A percentile compares a stretch with the other conserved stretches of the same genome.
phyloP scores from a whole-genome alignment of 2,888 invertebrate species.

The Polydrusus pterygomalis region DNA sequence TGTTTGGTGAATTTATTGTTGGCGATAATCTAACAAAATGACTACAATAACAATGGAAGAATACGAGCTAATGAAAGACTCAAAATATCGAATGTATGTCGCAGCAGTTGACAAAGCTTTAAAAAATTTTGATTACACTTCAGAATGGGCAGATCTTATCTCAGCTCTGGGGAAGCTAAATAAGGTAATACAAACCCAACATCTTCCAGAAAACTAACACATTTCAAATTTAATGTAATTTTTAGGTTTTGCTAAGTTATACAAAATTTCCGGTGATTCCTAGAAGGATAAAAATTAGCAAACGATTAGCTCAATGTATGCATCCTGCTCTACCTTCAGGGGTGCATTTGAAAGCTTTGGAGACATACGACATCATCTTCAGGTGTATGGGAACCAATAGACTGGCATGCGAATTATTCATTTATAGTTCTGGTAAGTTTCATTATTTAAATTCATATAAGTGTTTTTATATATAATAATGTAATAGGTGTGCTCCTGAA shows the following conservation, averaged over 20 bases:
- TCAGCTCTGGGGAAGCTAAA: conserved; percentile 91
- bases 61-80: conserved; percentile 86
- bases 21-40: conserved; percentile 60
- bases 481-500: no score
- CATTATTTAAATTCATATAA: not conserved
- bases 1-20: not conserved
- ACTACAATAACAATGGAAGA: conserved; percentile 81
- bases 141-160: conserved; percentile 96
- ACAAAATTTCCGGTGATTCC: conserved; percentile 91
- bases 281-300: conserved; percentile 89
- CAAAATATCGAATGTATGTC: conserved; percentile 87
- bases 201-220: not conserved
- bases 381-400: conserved; percentile 89
- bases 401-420: conserved; percentile 87
- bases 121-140: conserved; percentile 93
- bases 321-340: conserved; percentile 94
- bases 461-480: no score
- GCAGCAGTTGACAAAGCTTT: conserved; percentile 90
- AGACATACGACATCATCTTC: conserved; percentile 94
- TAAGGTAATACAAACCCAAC: conserved; percentile 77
- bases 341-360: conserved; percentile 92
- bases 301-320: conserved; percentile 94
- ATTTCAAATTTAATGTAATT: conserved; percentile 41
- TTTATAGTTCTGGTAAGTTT: conserved; percentile 82
- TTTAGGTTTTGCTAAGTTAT: conserved; percentile 84